Conservation (phyloP, 2,888 invertebrate genomes). For the Anoplius nigerrimus region DNA sequence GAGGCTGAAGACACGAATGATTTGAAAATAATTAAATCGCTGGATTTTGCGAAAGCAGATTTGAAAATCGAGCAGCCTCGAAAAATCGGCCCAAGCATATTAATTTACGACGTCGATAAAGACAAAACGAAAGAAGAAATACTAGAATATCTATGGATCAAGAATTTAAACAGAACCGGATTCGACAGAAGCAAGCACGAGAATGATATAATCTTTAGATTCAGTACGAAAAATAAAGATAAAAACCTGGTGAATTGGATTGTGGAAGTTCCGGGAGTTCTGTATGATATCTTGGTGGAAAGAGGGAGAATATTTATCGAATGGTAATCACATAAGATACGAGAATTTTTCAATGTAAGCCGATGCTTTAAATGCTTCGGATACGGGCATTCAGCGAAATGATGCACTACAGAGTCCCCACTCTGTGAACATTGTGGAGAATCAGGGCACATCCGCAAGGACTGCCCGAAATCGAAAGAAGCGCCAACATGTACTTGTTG, state of each 20-base stretch:
- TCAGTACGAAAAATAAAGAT: neutral
- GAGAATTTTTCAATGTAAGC: neutral
- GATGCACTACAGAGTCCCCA: neutral
- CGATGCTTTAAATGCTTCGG: constrained; percentile 1
- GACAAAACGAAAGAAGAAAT: neutral
- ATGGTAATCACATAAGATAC: neutral
- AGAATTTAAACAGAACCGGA: neutral
- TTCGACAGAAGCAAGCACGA: too few relatives aligned
- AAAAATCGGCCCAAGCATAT: constrained; percentile 3
- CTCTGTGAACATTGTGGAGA: constrained; percentile 10
- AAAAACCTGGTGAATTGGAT: neutral
- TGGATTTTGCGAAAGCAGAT: neutral
- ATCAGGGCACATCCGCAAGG: neutral
- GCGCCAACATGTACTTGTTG: neutral
- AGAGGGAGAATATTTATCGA: neutral
- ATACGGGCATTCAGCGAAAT: constrained; percentile 3
- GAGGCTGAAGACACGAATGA: neutral
- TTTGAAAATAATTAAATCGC: neutral
- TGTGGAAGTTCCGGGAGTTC: neutral
- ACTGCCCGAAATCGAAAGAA: neutral
- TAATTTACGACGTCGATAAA: constrained; percentile 14
- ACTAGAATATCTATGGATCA: neutral
- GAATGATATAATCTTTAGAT: neutral
- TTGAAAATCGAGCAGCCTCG: constrained; percentile 6
- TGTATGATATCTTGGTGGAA: neutral